Evolutionary conservation across 2,888 invertebrate species (phyloP), one percentile per base, ranked within the genome.

Genomic region (Andrena haemorrhoa): DNA sequence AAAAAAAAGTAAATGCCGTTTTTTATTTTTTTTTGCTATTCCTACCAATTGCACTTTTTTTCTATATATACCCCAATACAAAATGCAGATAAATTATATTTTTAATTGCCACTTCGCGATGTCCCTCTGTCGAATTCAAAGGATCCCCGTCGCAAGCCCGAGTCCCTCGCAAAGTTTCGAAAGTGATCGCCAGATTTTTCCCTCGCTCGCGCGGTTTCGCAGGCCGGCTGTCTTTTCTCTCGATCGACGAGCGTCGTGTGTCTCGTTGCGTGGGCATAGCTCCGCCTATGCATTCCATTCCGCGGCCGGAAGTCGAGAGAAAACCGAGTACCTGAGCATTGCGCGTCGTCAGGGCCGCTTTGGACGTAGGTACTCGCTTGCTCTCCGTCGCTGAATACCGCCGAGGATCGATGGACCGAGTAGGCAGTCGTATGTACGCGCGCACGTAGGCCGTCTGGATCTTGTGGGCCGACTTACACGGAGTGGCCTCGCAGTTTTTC

Each of bases 261-360:
- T 83, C 85, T 79, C 73, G 35, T 76, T 72, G 87, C 87, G 87
- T 87, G 88, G 87, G 87, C 75, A 87, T 80, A 66, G 83, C 87
- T 84, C 82, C 84, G 84, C 87, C 88, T 87, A 82, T 86, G 84
- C 87, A 82, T 80, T 84, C 88, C 84, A 82, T 87, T 84, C 80
- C 68, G 80, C 86, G 88, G 75, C 86, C 87, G 87, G 87, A 87
- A 87, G 87, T 87, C 88, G 75, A 65, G 83, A 81, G 81, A 81
- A 75, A 80, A 79, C 75, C 76, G 82, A 72, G 80, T 85, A 87
- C 85, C 87, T 83, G 87, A 86, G 79, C 82, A 78, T 82, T 63
- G 75, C 78, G 75, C 82, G 79, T 81, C 73, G 69, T 51, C 77
- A 73, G 72, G 79, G 70, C 75, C 76, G 81, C 72, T 69, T 81